phyloP scores from a whole-genome alignment of 2,797 vertebrate species.

The Aquila chrysaetos region DNA sequence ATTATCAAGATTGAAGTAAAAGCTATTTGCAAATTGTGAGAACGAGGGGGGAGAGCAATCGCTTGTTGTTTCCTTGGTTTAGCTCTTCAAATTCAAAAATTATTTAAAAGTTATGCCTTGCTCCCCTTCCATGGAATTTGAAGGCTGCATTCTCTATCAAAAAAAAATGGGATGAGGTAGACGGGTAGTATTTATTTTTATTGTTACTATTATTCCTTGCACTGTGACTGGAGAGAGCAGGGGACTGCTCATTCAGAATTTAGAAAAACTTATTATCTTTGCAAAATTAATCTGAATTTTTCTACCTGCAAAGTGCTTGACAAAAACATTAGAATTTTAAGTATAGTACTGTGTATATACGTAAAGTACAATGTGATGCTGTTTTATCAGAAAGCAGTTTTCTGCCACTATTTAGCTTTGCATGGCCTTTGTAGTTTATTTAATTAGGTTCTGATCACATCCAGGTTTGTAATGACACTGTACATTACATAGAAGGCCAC shows the following conservation, averaged over 20 bases:
- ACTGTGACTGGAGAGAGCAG: neutral
- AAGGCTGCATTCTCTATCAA: neutral
- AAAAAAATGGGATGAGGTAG: neutral
- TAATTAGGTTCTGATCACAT: neutral
- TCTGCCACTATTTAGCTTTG: neutral
- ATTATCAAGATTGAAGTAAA: neutral
- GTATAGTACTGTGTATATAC: neutral
- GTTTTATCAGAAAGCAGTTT: neutral
- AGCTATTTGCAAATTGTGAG: neutral
- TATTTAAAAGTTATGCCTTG: neutral
- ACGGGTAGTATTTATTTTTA: neutral
- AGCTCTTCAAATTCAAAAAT: neutral
- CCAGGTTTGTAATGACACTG: neutral
- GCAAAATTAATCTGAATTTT: neutral
- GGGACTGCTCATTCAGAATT: neutral
- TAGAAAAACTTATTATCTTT: neutral
- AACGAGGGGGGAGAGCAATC: neutral
- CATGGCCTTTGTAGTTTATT: neutral
- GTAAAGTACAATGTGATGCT: neutral
- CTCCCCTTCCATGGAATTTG: neutral
- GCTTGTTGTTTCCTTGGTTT: neutral
- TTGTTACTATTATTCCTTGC: neutral
- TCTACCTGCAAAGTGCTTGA: neutral
- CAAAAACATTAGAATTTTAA: neutral
- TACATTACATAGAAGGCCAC: rapidly evolving